Conservation (phyloP, 2,888 invertebrate genomes). For the Adelphocoris suturalis region DNA sequence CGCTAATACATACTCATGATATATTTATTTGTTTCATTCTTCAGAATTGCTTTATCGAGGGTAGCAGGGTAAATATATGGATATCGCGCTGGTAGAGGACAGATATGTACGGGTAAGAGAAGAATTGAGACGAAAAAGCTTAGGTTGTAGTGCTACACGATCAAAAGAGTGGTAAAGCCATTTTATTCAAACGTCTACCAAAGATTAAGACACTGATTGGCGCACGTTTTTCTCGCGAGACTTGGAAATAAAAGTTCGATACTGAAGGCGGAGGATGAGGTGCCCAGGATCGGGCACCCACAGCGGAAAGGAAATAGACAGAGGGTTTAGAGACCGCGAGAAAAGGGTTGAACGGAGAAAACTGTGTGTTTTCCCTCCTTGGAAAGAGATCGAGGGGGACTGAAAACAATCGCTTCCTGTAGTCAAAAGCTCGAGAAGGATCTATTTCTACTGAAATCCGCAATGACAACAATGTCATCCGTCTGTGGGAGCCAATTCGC, state of each 20-base stretch:
- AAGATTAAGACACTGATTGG: conserved; percentile 25
- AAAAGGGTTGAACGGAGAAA: not conserved
- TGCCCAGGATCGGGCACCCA: not conserved
- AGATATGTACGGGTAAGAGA: not conserved
- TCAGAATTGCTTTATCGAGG: too few relatives aligned
- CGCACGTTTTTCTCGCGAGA: not conserved
- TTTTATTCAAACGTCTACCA: conserved; percentile 5
- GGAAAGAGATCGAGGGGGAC: not conserved
- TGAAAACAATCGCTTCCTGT: conserved; percentile 14
- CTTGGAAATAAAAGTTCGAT: not conserved
- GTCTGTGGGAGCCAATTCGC: not conserved
- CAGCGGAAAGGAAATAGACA: not conserved
- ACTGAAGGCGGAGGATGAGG: not conserved
- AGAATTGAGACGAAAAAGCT: not conserved
- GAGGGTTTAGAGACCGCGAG: not conserved
- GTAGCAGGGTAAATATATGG: not conserved
- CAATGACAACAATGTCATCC: conserved; percentile 33
- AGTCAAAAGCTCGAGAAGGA: not conserved
- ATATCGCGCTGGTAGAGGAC: not conserved
- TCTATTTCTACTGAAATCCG: conserved; percentile 12
- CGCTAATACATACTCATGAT: too few relatives aligned
- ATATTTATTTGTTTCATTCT: too few relatives aligned
- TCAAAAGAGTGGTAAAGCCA: not conserved
- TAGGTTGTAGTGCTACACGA: not conserved
- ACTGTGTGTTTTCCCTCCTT: not conserved